Base-by-base conservation (phyloP, 2,888 invertebrate species). In the Hydraecia micacea region DNA sequence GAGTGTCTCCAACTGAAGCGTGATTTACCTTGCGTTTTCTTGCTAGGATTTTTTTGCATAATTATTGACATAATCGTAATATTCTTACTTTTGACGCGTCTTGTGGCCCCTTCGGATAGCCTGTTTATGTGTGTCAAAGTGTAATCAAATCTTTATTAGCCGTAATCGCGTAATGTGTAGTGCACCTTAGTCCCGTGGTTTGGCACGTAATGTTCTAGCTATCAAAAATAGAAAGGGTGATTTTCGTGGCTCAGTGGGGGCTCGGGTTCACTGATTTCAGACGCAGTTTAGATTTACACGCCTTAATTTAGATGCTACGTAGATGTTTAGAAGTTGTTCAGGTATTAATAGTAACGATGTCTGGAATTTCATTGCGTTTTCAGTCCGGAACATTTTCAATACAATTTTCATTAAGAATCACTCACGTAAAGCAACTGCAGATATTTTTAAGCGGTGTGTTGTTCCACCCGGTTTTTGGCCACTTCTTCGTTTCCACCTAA, bases 221-320 rank as follows among this genome's bases (percentile, higher is more conserved):
- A 79, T 75, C 70, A 73, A 65, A 87, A 86, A 86, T 86, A 86
- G 86, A 87, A 77, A 81, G 74, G 78, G 86, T 76, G 78, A 78
- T 76, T 75, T 75, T 87, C 73, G 65, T 67, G 32, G 58, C 71
- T 69, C 73, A n/a, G 46, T 58, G 60, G 70, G 63, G 62, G 62
- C 60, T 78, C n/a, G 72, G 72, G 87, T 78, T 78, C 81, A 79
- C 73, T 75, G 87, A 73, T 75, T 81, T 73, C 58, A 72, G 32
- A 68, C 81, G 75, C 63, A 87, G 69, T 70, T 85, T 70, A 66
- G 68, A 74, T 80, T 73, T 77, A 73, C 77, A 60, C 70, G 73
- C 28, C 73, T 83, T 77, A 70, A 75, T 86, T 81, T 74, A 72
- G 75, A 83, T 73, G 58, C 42, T 63, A 76, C 83, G 83, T 73